Evolutionary conservation across 2,797 vertebrate species (phyloP).

Genomic region (Artibeus jamaicensis): DNA sequence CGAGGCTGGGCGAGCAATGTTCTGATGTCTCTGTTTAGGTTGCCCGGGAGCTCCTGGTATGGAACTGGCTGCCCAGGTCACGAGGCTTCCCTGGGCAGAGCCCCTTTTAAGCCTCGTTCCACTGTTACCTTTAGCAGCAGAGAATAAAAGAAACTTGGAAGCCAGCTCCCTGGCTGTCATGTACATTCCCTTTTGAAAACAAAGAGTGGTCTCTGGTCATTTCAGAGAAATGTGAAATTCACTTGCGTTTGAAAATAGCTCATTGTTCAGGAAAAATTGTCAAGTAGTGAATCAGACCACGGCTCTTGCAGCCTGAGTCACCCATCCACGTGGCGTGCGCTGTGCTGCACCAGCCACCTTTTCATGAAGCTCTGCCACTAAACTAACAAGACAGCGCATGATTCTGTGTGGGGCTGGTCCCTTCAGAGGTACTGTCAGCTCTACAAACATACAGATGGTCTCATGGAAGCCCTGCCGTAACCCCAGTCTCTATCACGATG

Average conservation of each 20-base stretch:
- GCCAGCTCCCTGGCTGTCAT: neutral
- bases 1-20: neutral
- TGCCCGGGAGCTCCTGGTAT: neutral
- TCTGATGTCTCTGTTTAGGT: neutral
- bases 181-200: neutral
- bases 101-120: neutral
- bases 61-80: neutral
- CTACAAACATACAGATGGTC: neutral
- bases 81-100: neutral
- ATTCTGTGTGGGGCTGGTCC: neutral
- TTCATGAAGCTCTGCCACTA: neutral
- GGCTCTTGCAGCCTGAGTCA: neutral
- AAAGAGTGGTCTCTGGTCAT: slow-evolving; percentile 22
- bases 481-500: neutral
- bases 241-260: slow-evolving; percentile 32
- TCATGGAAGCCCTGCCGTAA: neutral
- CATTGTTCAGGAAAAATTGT: slow-evolving; percentile 28
- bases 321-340: neutral
- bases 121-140: neutral
- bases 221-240: slow-evolving; percentile 39
- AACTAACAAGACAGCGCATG: neutral
- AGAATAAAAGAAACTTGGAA: neutral
- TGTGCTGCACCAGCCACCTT: neutral
- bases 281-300: slow-evolving; percentile 11
- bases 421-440: neutral